Evolutionary conservation across 1,140 invertebrate genomes (phyloP).

Genomic region (Nylanderia fulva): DNA sequence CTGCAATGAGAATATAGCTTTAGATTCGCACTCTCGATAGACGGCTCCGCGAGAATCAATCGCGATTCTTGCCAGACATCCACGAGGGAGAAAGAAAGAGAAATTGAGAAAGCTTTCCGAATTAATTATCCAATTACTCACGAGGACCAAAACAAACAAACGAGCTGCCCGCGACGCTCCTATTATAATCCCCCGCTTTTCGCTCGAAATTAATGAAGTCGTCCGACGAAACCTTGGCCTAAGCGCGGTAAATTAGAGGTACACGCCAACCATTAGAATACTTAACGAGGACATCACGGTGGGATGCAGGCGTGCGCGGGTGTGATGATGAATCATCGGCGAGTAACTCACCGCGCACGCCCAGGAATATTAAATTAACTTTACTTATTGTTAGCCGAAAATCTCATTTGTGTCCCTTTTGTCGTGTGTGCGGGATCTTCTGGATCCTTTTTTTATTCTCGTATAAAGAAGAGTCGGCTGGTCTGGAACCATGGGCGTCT

Average conservation of each 20-base stretch:
- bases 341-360: conserved; percentile 69
- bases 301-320: conserved; percentile 78
- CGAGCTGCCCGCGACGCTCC: not conserved
- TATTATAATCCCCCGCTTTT: conserved; percentile 50
- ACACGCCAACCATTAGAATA: conserved; percentile 80
- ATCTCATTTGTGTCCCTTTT: conserved; percentile 38
- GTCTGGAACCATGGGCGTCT: too few relatives aligned
- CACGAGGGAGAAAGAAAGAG: not conserved
- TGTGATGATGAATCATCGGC: conserved; percentile 80
- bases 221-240: conserved; percentile 62
- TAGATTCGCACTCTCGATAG: too few relatives aligned
- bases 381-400: conserved; percentile 73
- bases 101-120: too few relatives aligned
- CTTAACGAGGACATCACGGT: conserved; percentile 81
- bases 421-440: conserved; percentile 27
- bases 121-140: not conserved
- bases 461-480: not conserved
- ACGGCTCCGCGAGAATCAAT: not conserved
- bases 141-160: too few relatives aligned
- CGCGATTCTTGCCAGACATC: conserved; percentile 36
- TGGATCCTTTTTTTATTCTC: not conserved
- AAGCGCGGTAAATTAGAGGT: conserved; percentile 74
- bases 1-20: too few relatives aligned
- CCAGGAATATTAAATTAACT: conserved; percentile 79
- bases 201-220: conserved; percentile 75